Conservation (phyloP, 1,140 invertebrate species). For the Gryon sp. region DNA sequence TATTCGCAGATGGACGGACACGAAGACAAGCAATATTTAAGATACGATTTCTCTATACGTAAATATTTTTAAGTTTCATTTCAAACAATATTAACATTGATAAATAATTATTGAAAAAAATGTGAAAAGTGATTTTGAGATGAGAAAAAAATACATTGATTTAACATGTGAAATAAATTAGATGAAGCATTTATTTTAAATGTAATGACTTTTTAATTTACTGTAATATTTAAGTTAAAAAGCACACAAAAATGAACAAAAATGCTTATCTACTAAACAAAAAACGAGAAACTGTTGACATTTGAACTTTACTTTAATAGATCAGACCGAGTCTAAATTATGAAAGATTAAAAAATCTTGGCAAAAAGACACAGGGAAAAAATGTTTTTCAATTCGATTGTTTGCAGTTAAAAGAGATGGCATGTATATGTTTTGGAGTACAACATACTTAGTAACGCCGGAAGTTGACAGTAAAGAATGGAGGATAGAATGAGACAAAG, state of each 20-base stretch:
- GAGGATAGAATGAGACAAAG: constrained; percentile 10
- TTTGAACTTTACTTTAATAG: too few relatives aligned
- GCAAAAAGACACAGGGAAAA: constrained; percentile 19
- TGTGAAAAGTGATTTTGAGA: too few relatives aligned
- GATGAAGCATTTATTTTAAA: too few relatives aligned
- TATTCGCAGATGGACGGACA: constrained; percentile 21
- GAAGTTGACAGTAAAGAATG: constrained; percentile 48
- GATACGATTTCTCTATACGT: constrained; percentile 9
- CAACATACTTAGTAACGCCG: constrained; percentile 32
- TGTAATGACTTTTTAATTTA: too few relatives aligned
- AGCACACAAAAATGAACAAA: too few relatives aligned
- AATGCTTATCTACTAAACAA: too few relatives aligned
- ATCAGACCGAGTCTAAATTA: constrained; percentile 34
- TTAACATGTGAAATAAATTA: too few relatives aligned
- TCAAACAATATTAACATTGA: constrained; percentile 8
- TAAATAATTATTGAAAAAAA: too few relatives aligned
- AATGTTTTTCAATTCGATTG: constrained; percentile 33
- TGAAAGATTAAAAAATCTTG: constrained; percentile 8
- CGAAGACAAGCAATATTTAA: constrained; percentile 35
- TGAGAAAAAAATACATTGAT: too few relatives aligned
- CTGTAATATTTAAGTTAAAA: too few relatives aligned
- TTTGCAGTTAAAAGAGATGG: constrained; percentile 4
- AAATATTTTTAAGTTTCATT: constrained; percentile 20
- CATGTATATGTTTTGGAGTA: constrained; percentile 22
- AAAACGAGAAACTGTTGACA: neutral